These are phyloP conservation scores for Acheta domesticus DNA, from an alignment of 2,888 invertebrate genomes.

Conservation along the genomic window DNA sequence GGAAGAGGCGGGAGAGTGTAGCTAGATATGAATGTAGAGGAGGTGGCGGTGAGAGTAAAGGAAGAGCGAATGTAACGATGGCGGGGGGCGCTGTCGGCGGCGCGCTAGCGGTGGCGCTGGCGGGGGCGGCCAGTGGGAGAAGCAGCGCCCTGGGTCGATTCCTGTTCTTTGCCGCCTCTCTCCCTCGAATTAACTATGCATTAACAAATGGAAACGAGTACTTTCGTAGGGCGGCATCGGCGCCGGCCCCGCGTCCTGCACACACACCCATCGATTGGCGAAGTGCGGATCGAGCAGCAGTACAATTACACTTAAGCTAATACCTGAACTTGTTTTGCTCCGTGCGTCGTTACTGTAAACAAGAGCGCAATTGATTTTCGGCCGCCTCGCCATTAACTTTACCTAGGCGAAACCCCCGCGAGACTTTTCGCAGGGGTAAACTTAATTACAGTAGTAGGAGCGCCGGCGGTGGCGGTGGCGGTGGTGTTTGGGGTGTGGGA, in stretches of 20 bases:
- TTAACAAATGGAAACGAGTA: background rate
- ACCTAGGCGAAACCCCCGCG: background rate
- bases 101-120: too few species aligned
- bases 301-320: slow-evolving; percentile 11
- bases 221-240: background rate
- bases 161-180: background rate
- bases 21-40: too few species aligned
- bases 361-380: background rate
- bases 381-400: background rate
- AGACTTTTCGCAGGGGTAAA: background rate
- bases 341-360: background rate
- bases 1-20: too few species aligned
- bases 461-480: too few species aligned
- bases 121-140: too few species aligned
- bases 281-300: background rate
- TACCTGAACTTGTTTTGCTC: background rate
- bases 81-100: too few species aligned
- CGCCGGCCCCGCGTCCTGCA: background rate
- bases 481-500: too few species aligned
- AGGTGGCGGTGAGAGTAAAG: too few species aligned
- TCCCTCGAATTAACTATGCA: background rate
- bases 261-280: background rate
- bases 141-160: background rate
- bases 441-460: background rate
- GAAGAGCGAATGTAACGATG: too few species aligned